phyloP scores from a whole-genome alignment of 2,113 vertebrate genomes.

The Porphyrio hochstetteri region DNA sequence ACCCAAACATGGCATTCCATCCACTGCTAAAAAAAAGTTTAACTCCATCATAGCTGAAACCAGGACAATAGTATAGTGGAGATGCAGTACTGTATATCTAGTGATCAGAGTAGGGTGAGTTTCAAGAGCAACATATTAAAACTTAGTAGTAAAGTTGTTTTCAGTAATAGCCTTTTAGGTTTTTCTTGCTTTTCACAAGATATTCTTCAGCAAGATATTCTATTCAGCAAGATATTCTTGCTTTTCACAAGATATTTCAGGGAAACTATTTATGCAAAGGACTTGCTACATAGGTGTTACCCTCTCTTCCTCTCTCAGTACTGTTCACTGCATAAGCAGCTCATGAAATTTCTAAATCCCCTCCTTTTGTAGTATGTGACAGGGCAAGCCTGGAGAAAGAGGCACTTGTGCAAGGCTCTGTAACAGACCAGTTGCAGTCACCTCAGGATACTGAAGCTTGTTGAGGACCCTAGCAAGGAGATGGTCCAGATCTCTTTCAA shows the following conservation, averaged over 20 bases:
- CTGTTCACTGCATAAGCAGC: background rate
- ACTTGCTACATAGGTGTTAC: background rate
- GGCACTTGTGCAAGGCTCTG: background rate
- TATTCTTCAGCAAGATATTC: too few species aligned
- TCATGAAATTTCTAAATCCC: background rate
- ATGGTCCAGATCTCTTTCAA: background rate
- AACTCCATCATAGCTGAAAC: too few species aligned
- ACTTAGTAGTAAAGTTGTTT: background rate
- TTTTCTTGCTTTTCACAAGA: background rate
- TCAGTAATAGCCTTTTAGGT: background rate
- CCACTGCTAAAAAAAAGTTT: too few species aligned
- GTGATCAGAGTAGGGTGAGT: background rate
- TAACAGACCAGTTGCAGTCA: background rate
- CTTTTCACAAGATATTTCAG: background rate
- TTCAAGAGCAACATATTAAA: background rate
- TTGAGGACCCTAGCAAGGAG: background rate
- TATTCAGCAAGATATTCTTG: too few species aligned
- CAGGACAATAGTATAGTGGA: background rate
- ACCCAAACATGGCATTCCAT: too few species aligned
- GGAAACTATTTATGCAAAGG: background rate
- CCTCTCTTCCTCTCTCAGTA: background rate
- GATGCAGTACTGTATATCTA: background rate
- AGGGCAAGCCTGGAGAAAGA: background rate
- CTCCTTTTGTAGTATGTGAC: background rate
- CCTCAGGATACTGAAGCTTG: background rate